Conservation (phyloP, 2,113 vertebrate genomes). For the Carettochelys insculpta region DNA sequence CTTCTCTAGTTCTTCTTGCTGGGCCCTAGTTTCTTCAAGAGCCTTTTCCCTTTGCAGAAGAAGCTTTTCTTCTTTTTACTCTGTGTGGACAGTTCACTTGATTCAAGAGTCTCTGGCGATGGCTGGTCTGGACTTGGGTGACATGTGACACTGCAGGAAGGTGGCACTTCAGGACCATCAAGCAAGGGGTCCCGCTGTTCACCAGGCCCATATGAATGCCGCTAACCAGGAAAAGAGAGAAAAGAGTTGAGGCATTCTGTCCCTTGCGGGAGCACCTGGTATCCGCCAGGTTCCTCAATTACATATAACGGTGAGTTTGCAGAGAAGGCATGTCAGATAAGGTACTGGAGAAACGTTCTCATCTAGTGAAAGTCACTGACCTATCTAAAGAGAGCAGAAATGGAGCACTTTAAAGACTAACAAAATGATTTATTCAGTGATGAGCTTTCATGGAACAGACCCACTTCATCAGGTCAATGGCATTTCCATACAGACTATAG, state of each 20-base stretch:
- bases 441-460: too few species aligned
- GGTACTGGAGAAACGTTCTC: too few species aligned
- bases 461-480: too few species aligned
- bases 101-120: background rate
- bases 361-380: too few species aligned
- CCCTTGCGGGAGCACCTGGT: too few species aligned
- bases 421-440: too few species aligned
- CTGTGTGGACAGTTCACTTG: conserved; percentile 39
- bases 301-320: too few species aligned
- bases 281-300: too few species aligned
- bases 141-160: background rate
- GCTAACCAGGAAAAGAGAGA: conserved; percentile 57
- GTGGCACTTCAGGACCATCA: conserved; percentile 13
- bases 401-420: too few species aligned
- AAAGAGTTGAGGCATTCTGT: background rate
- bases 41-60: conserved; percentile 91
- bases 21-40: conserved; percentile 89
- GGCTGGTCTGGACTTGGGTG: conserved; percentile 15
- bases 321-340: too few species aligned
- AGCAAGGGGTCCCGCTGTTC: conserved; percentile 48
- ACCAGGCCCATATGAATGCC: conserved; percentile 29
- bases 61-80: conserved; percentile 87
- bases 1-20: conserved; percentile 84
- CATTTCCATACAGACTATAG: too few species aligned
- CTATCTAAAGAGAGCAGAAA: too few species aligned